Conservation (phyloP, 2,113 vertebrate genomes). For the Phrynocephalus versicolor region DNA sequence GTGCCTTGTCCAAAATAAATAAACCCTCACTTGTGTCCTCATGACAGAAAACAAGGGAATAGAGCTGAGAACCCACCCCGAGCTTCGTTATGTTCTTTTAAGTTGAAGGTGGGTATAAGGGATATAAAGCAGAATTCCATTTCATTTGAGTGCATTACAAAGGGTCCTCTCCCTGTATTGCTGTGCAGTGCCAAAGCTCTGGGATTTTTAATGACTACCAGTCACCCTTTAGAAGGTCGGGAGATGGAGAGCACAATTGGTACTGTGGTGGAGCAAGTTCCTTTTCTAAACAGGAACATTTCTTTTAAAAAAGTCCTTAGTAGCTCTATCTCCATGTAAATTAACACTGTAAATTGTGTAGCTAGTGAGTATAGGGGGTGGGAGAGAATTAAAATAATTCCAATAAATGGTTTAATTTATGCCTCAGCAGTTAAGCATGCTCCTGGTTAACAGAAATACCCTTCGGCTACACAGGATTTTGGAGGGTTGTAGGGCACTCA, state of each 20-base stretch:
- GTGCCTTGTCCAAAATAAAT: not conserved
- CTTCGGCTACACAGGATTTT: conserved; percentile 88
- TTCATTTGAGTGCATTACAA: conserved; percentile 53
- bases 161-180: conserved; percentile 26
- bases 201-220: conserved; percentile 31
- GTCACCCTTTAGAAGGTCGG: conserved; percentile 41
- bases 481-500: conserved; percentile 91
- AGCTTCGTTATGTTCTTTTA: conserved; percentile 53
- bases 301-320: conserved; percentile 67
- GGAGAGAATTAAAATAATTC: conserved; percentile 79
- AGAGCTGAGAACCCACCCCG: conserved; percentile 16
- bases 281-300: conserved; percentile 51
- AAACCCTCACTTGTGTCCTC: not conserved
- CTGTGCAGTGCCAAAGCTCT: conserved; percentile 40
- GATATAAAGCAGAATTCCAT: conserved; percentile 50
- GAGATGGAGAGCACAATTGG: conserved; percentile 31
- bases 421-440: conserved; percentile 82
- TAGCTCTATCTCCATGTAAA: conserved; percentile 65
- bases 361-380: conserved; percentile 62
- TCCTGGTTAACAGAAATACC: conserved; percentile 91
- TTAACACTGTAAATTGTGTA: conserved; percentile 73
- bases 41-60: conserved; percentile 40
- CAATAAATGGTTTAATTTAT: conserved; percentile 87
- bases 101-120: conserved; percentile 38
- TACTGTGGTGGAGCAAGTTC: conserved; percentile 35